A percentile compares a stretch with the other conserved stretches of the same genome.
Conservation (phyloP, 2,797 vertebrate genomes). For the Lagocephalus sceleratus region DNA sequence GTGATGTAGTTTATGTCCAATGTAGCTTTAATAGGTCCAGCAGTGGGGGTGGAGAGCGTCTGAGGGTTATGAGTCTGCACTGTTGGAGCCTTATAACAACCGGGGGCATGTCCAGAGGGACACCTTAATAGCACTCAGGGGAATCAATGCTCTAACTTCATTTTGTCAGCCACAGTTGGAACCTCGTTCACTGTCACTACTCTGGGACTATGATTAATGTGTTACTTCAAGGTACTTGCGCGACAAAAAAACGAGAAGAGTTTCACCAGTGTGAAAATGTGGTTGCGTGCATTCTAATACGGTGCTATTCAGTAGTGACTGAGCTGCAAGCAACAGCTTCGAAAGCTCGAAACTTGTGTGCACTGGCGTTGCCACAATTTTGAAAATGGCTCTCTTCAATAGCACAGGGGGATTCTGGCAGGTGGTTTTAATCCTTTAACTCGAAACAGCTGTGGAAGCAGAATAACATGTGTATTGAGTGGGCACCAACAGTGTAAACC, state of each 20-base stretch:
- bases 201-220: slow-evolving; percentile 46
- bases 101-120: slow-evolving; percentile 28
- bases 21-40: slow-evolving; percentile 14
- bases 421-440: slow-evolving; percentile 5
- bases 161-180: slow-evolving; percentile 25
- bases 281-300: slow-evolving; percentile 2
- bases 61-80: slow-evolving; percentile 26
- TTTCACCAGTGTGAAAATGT: slow-evolving; percentile 13
- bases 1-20: slow-evolving; percentile 8
- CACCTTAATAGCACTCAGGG: slow-evolving; percentile 44
- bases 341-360: too few relatives aligned
- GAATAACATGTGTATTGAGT: slow-evolving; percentile 42
- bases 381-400: slow-evolving; percentile 21
- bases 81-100: slow-evolving; percentile 21
- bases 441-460: slow-evolving; percentile 32
- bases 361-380: slow-evolving; percentile 7
- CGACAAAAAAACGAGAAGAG: neutral
- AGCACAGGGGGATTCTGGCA: slow-evolving; percentile 23
- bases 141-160: slow-evolving; percentile 43
- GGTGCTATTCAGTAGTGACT: slow-evolving; percentile 8
- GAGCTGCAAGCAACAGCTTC: slow-evolving; percentile 14
- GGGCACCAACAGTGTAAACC: slow-evolving; percentile 4
- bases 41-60: neutral
- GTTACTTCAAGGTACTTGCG: slow-evolving; percentile 19
- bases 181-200: slow-evolving; percentile 40